These are phyloP conservation scores for Pocillopora damicornis DNA, from an alignment of 64 coral and sea anemone genomes.

Conservation along the genomic window DNA sequence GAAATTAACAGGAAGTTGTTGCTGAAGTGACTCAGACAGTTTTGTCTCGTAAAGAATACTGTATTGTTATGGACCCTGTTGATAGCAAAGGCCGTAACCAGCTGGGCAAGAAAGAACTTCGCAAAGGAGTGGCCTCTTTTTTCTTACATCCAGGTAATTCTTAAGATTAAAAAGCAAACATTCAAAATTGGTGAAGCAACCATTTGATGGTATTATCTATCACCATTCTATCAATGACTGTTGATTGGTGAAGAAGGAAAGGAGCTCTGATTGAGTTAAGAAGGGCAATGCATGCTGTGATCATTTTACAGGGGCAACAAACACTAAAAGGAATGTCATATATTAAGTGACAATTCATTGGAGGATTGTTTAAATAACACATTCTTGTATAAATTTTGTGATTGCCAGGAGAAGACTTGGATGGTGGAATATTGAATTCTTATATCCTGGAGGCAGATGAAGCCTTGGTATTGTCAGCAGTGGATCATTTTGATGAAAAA, in stretches of 20 bases:
- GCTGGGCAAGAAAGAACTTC: conserved; percentile 71
- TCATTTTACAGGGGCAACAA: too few species aligned
- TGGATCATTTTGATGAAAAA: conserved; percentile 77
- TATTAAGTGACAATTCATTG: neutral
- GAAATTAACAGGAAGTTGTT: conserved; percentile 55
- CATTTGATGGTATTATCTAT: neutral
- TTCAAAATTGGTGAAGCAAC: neutral
- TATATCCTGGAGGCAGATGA: conserved; percentile 83
- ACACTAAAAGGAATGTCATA: too few species aligned
- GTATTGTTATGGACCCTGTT: conserved; percentile 77
- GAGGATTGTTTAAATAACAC: neutral
- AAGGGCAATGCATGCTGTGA: too few species aligned
- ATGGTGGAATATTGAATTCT: conserved; percentile 75
- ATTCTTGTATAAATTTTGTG: neutral
- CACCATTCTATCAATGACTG: neutral
- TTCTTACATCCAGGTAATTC: conserved; percentile 90
- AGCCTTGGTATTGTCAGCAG: conserved; percentile 76
- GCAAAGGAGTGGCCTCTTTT: conserved; percentile 60
- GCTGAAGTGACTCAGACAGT: conserved; percentile 67
- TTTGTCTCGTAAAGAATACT: conserved; percentile 62
- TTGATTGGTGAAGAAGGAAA: neutral
- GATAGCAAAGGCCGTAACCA: conserved; percentile 80
- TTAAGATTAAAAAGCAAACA: neutral
- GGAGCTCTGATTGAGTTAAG: too few species aligned
- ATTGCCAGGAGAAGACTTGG: conserved; percentile 71